Percentiles rank a stretch among this genome's conserved stretches.
These are phyloP conservation scores for Cyclina sinensis DNA, from an alignment of 1,140 invertebrate species.

Conservation along the genomic window DNA sequence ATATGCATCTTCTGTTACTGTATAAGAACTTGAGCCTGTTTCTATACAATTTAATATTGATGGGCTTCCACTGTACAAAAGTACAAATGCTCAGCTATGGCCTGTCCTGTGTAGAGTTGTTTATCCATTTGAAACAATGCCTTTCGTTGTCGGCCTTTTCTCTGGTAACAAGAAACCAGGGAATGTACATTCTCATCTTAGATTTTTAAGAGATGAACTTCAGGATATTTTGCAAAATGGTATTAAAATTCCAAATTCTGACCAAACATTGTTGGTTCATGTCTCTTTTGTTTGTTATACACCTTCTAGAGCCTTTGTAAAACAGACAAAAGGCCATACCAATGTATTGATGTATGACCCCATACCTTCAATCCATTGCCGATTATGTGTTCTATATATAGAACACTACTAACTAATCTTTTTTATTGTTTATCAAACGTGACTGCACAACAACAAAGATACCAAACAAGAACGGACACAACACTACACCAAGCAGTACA, in stretches of 20 bases:
- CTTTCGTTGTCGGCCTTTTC: slow-evolving; percentile 62
- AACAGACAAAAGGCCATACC: slow-evolving; percentile 81
- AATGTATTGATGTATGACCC: no score
- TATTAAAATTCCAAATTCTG: slow-evolving; percentile 72
- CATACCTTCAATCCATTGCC: no score
- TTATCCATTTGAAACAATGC: not conserved
- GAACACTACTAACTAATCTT: no score
- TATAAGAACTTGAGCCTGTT: not conserved
- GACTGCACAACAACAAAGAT: no score
- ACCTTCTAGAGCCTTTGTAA: slow-evolving; percentile 85
- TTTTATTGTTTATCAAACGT: no score
- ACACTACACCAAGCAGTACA: no score
- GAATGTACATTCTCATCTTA: slow-evolving; percentile 11
- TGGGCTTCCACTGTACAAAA: slow-evolving; percentile 52
- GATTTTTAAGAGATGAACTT: no score
- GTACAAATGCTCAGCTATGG: slow-evolving; percentile 22
- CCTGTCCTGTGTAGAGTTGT: slow-evolving; percentile 23
- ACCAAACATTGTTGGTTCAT: no score
- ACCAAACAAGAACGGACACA: no score
- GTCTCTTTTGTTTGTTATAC: slow-evolving; percentile 83
- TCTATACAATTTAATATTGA: slow-evolving; percentile 53
- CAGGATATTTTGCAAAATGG: no score
- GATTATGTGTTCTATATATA: no score
- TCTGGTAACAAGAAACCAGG: slow-evolving; percentile 46
- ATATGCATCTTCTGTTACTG: not conserved